Evolutionary conservation across 1,140 invertebrate species (phyloP).

Genomic region (Euura lappo): DNA sequence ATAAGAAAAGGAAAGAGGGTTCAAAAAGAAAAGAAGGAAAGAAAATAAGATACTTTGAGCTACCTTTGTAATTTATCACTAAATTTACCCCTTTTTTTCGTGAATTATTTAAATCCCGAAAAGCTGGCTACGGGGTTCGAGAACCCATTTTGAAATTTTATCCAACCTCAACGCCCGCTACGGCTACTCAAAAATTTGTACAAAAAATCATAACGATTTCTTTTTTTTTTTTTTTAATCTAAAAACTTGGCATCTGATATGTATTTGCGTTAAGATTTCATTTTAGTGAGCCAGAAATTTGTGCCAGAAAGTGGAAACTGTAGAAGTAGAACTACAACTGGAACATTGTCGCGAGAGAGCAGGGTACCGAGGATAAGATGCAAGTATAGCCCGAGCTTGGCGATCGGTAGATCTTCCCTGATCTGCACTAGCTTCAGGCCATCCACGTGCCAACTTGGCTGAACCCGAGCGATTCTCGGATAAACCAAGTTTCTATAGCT

Average conservation of each 20-base stretch:
- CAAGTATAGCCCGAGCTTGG: not conserved
- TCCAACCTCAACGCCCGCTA: not conserved
- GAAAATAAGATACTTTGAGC: not conserved
- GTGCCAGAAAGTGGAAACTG: constrained; percentile 37
- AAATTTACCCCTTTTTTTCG: not conserved
- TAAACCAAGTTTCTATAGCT: constrained; percentile 30
- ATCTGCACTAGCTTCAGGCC: constrained; percentile 3
- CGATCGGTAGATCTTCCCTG: not conserved
- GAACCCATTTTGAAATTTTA: not conserved
- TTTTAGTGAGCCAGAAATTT: constrained; percentile 35
- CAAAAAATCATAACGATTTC: not conserved
- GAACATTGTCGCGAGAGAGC: not conserved
- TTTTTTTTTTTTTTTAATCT: not conserved
- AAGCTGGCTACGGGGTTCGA: not conserved
- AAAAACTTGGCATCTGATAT: not conserved
- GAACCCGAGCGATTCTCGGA: constrained; percentile 30
- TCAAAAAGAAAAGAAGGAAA: too few relatives aligned
- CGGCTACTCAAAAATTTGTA: not conserved
- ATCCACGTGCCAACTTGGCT: constrained; percentile 20
- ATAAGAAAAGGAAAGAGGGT: not conserved
- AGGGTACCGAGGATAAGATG: not conserved
- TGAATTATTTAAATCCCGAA: not conserved
- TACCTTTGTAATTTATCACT: not conserved
- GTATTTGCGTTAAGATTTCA: constrained; percentile 43
- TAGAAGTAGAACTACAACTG: constrained; percentile 9